Percentiles rank a stretch among this genome's conserved stretches.
These are phyloP conservation scores for Caenorhabditis inopinata DNA, from an alignment of 1,140 invertebrate species.

Conservation along the genomic window DNA sequence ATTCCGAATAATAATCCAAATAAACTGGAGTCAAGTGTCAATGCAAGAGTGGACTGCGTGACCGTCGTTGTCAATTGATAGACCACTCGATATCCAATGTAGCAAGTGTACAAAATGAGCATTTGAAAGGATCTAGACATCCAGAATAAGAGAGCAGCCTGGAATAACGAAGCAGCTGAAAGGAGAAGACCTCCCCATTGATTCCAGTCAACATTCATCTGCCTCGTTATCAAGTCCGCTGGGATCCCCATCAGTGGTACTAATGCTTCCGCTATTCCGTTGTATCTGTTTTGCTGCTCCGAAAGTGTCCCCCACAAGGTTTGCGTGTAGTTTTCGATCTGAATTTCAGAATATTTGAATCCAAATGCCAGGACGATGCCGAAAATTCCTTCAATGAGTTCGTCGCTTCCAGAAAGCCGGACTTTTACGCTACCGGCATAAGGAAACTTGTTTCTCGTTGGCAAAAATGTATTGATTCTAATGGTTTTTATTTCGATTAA, in stretches of 20 bases:
- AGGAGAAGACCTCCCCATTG: constrained; percentile 70
- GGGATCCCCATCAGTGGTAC: constrained; percentile 52
- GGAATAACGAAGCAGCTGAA: constrained; percentile 71
- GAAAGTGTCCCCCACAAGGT: constrained; percentile 74
- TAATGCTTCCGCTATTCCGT: constrained; percentile 78
- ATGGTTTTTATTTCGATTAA: no score
- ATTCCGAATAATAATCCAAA: constrained; percentile 86
- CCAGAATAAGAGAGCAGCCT: constrained; percentile 74
- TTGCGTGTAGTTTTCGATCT: constrained; percentile 78
- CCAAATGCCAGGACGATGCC: no score
- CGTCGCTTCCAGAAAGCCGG: no score
- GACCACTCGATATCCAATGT: constrained; percentile 77
- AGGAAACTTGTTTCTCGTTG: no score
- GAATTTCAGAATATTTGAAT: constrained; percentile 53
- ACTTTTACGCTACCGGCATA: no score
- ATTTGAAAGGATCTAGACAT: constrained; percentile 73
- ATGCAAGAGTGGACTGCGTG: constrained; percentile 78
- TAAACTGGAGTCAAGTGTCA: constrained; percentile 77
- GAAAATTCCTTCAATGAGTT: no score
- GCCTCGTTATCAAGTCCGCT: constrained; percentile 66
- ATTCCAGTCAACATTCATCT: constrained; percentile 71
- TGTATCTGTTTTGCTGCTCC: constrained; percentile 71
- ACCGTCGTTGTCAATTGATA: constrained; percentile 83
- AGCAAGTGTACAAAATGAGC: constrained; percentile 75
- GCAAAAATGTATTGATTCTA: no score